Base-by-base conservation (phyloP, 1,140 invertebrate genomes). In the Homarus americanus region DNA sequence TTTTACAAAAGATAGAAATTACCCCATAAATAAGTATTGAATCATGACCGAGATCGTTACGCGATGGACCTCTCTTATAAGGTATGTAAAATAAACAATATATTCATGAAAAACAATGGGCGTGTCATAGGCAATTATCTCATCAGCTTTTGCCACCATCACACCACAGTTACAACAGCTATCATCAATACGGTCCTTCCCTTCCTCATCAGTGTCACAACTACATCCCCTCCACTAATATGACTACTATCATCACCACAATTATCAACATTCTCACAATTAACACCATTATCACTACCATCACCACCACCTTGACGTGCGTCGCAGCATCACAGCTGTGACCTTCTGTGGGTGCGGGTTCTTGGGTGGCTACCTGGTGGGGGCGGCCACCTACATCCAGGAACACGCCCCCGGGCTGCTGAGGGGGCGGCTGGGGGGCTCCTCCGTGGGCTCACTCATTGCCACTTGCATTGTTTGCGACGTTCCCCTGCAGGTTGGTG, bases 311-410 rank as follows among this genome's bases (percentile, higher is more conserved):
- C n/a, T 28, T 15, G 28, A 80, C 28, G 12, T 9, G 38, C 32
- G 24, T 15, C 5, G 4, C 88, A 90, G 88, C 36, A 78, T 90
- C 20, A 83, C 69, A 12, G 79, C 80, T 1, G 88, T 90, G n/a
- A 90, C 88, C 3, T 90, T 90, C 41, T 90, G 88, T 34, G 88
- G 88, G 41, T 90, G 88, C 44, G 88, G 88, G n/a, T 90, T 90
- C 82, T 82, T 90, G 24, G 88, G 88, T 5, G 69, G 75, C 15
- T 90, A 90, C 36, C 78, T 84, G 36, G 80, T 90, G 49, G 88
- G 88, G 0, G 88, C 38, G 24, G 88, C 88, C 36, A 84, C 88
- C 2, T 90, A 58, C 80, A 44, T 90, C 17, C 80, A 90, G 53
- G 69, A 90, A 28, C 44, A 63, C 2, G 41, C 28, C n/a, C 88